Percentiles rank a stretch among this genome's conserved stretches.
phyloP scores from a whole-genome alignment of 2,797 vertebrate genomes.

The Microctenopoma steveboyesi region DNA sequence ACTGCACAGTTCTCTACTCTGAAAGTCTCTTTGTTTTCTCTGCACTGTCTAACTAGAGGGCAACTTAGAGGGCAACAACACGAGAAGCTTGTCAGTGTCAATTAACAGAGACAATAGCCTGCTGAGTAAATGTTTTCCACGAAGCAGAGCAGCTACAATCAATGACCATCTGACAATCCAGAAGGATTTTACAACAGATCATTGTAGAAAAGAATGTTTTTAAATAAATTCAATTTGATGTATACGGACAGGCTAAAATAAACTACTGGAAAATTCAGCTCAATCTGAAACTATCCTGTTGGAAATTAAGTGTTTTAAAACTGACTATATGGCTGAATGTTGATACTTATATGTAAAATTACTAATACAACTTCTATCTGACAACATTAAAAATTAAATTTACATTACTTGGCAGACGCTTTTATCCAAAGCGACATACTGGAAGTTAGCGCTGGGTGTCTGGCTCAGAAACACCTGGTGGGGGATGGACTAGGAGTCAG shows the following conservation, averaged over 20 bases:
- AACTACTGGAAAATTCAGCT: not conserved
- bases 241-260: not conserved
- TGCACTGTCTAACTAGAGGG: constrained; percentile 13
- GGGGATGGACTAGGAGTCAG: too few species aligned
- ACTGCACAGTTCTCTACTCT: constrained; percentile 35
- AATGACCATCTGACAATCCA: constrained; percentile 33
- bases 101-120: constrained; percentile 67
- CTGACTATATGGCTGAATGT: not conserved
- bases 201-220: constrained; percentile 19
- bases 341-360: not conserved
- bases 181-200: constrained; percentile 33
- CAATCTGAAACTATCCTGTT: not conserved
- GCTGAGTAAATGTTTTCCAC: constrained; percentile 57
- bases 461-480: too few species aligned
- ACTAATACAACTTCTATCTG: too few species aligned
- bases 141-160: constrained; percentile 28
- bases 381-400: too few species aligned
- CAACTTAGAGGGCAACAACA: constrained; percentile 53
- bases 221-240: constrained; percentile 20
- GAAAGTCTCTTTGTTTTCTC: constrained; percentile 61
- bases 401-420: too few species aligned
- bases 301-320: not conserved
- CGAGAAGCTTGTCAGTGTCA: constrained; percentile 60
- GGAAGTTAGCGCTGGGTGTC: too few species aligned
- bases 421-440: too few species aligned